Percentiles rank a stretch among this genome's conserved stretches.
Conservation (phyloP, 2,797 vertebrate species). For the Macropodus opercularis region DNA sequence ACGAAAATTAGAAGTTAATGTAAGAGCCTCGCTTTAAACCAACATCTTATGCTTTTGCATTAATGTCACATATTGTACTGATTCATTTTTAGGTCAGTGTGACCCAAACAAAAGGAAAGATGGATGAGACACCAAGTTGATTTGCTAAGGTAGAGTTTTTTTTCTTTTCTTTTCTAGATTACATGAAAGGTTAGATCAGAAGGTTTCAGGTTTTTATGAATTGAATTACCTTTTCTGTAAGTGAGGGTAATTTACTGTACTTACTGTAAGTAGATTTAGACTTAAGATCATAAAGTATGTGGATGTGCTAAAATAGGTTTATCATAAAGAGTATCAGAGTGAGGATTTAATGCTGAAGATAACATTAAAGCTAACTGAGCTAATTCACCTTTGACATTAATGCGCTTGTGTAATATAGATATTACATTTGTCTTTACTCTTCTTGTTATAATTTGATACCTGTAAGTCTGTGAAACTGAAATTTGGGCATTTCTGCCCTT, state of each 20-base stretch:
- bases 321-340: not conserved
- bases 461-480: conserved; percentile 28
- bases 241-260: too few species aligned
- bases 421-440: conserved; percentile 1
- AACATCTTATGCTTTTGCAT: too few species aligned
- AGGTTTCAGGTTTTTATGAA: too few species aligned
- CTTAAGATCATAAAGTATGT: not conserved
- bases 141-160: too few species aligned
- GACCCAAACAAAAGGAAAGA: not conserved
- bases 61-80: conserved; percentile 1
- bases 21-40: conserved; percentile 6
- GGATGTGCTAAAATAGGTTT: not conserved
- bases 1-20: conserved; percentile 3
- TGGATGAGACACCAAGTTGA: not conserved
- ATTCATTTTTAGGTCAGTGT: not conserved
- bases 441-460: conserved; percentile 15
- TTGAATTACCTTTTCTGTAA: too few species aligned
- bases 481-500: conserved; percentile 28
- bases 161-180: too few species aligned
- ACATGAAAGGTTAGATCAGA: too few species aligned
- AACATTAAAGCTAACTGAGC: not conserved
- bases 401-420: not conserved
- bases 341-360: not conserved
- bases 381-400: not conserved
- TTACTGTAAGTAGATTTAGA: too few species aligned